These are phyloP conservation scores for Archilochus colubris DNA, from an alignment of 2,113 vertebrate genomes.

Conservation along the genomic window DNA sequence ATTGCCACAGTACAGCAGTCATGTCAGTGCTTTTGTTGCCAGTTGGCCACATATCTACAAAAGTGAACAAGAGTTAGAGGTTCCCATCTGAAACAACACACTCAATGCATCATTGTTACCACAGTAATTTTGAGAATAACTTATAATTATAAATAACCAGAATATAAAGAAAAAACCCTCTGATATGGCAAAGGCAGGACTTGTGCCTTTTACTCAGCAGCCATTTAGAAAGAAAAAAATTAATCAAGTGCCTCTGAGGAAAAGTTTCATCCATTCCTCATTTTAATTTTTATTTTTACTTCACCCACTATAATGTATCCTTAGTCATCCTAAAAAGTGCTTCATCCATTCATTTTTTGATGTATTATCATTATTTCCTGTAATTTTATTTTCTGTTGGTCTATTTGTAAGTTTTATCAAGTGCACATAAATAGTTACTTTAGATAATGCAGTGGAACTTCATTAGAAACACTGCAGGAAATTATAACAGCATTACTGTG, in stretches of 20 bases:
- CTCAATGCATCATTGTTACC: background rate
- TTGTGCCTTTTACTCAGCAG: background rate
- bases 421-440: background rate
- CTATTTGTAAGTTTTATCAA: constrained; percentile 26
- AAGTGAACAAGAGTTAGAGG: background rate
- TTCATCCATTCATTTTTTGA: background rate
- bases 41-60: background rate
- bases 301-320: background rate
- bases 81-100: background rate
- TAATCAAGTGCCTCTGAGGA: background rate
- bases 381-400: constrained; percentile 10
- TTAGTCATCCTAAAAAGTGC: background rate
- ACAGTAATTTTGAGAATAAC: background rate
- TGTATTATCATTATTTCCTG: background rate
- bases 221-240: background rate
- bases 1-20: background rate
- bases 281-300: background rate
- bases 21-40: background rate
- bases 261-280: background rate
- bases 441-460: constrained; percentile 19
- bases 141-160: background rate
- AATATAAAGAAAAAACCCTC: background rate
- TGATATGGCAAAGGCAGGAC: background rate
- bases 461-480: constrained; percentile 19
- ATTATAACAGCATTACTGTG: background rate